Percentiles rank a stretch among this genome's conserved stretches.
phyloP scores from a whole-genome alignment of 2,797 vertebrate species.

The Eospalax fontanierii region DNA sequence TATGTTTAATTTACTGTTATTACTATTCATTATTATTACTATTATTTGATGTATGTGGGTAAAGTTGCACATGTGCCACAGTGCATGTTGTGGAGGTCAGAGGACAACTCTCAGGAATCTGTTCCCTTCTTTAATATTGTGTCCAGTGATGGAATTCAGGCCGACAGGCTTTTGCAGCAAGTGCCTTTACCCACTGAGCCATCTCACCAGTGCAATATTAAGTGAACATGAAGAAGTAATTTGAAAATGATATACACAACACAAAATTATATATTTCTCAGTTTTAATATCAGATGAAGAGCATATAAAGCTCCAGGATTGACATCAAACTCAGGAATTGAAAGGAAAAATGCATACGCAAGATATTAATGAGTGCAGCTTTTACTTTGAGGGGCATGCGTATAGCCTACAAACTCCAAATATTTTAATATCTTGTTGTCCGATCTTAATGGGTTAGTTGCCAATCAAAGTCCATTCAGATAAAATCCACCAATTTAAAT shows the following conservation, averaged over 20 bases:
- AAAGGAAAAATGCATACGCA: neutral
- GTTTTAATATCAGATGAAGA: neutral
- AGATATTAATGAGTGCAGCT: neutral
- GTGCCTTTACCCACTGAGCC: neutral
- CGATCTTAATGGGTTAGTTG: neutral
- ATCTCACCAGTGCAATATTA: neutral
- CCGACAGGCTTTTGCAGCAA: neutral
- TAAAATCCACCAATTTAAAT: neutral
- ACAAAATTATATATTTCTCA: neutral
- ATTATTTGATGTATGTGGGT: neutral
- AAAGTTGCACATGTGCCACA: neutral
- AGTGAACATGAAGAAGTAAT: neutral
- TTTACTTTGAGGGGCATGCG: neutral
- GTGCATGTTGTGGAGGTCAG: neutral
- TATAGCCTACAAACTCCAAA: neutral
- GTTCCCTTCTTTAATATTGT: neutral
- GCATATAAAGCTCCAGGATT: neutral
- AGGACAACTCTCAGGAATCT: neutral
- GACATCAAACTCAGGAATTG: conserved; percentile 31
- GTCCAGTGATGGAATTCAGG: neutral
- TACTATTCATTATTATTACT: neutral
- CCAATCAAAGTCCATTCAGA: neutral
- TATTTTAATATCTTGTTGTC: neutral
- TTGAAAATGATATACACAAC: conserved; percentile 42
- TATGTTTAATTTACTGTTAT: neutral